These are phyloP conservation scores for Plagodis dolabraria DNA, from an alignment of 2,888 invertebrate species.

Conservation along the genomic window DNA sequence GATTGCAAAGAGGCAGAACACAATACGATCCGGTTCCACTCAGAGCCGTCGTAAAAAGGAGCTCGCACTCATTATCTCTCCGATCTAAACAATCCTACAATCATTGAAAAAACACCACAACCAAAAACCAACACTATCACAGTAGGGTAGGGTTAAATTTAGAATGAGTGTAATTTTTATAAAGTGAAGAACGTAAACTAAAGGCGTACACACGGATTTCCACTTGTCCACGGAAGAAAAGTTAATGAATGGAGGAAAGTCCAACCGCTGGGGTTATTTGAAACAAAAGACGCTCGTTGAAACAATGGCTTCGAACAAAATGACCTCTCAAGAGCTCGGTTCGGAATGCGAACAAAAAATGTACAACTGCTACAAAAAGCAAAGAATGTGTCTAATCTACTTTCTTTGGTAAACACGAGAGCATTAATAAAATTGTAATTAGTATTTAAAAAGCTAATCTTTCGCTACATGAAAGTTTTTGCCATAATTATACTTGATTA, in stretches of 20 bases:
- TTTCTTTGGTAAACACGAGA: constrained; percentile 20
- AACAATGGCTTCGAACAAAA: constrained; percentile 42
- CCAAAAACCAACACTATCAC: constrained; percentile 27
- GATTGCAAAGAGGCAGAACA: constrained; percentile 22
- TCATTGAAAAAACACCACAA: constrained; percentile 35
- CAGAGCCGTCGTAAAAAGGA: constrained; percentile 52
- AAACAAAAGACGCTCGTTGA: constrained; percentile 57
- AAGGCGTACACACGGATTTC: constrained; percentile 53
- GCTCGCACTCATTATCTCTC: constrained; percentile 54
- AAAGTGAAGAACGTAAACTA: constrained; percentile 33
- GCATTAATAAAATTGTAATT: constrained; percentile 13
- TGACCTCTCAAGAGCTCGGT: constrained; percentile 41
- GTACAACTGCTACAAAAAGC: constrained; percentile 5
- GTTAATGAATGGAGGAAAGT: constrained; percentile 66
- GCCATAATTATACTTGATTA: background rate
- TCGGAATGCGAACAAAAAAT: constrained; percentile 41
- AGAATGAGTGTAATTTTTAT: constrained; percentile 22
- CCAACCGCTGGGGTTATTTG: constrained; percentile 56
- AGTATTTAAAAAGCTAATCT: constrained; percentile 7
- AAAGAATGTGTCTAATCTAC: constrained; percentile 24
- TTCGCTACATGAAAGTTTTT: constrained; percentile 11
- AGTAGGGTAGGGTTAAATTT: constrained; percentile 34
- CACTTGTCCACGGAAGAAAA: constrained; percentile 59
- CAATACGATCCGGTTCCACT: constrained; percentile 44
- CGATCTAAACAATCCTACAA: constrained; percentile 53